Percentiles rank a stretch among this genome's conserved stretches.
phyloP scores from a whole-genome alignment of 64 coral and sea anemone species.

The Pocillopora verrucosa region DNA sequence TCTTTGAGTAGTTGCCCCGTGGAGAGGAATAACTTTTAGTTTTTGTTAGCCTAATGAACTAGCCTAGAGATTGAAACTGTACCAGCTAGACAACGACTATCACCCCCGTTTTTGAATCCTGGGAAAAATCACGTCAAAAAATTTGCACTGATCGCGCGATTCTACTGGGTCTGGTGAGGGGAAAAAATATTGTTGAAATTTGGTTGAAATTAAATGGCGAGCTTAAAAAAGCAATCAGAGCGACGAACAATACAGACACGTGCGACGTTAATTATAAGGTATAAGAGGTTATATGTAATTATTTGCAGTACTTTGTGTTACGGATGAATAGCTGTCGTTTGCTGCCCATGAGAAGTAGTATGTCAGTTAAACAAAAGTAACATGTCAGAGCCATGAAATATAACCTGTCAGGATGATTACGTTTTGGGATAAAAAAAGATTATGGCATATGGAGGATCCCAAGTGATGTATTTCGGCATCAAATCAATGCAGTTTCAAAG shows the following conservation, averaged over 20 bases:
- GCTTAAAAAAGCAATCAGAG: conserved; percentile 11
- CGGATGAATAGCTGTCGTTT: neutral
- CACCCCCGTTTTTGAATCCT: neutral
- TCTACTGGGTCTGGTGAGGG: neutral
- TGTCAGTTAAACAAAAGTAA: neutral
- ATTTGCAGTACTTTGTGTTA: neutral
- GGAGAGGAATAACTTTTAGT: neutral
- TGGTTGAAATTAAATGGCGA: neutral
- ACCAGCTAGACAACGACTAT: neutral
- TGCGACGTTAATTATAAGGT: conserved; percentile 4
- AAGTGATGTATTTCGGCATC: too few species aligned
- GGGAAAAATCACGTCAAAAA: neutral
- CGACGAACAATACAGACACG: conserved; percentile 5
- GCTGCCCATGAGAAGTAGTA: neutral
- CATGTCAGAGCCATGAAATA: neutral
- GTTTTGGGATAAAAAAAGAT: neutral
- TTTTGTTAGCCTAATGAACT: conserved; percentile 2
- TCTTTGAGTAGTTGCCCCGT: neutral
- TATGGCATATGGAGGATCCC: too few species aligned
- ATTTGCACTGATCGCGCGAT: neutral
- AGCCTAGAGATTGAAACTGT: neutral
- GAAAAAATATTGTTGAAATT: neutral
- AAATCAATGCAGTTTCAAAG: too few species aligned
- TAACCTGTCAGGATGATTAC: neutral
- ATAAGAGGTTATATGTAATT: neutral